phyloP scores from a whole-genome alignment of 2,797 vertebrate species.

The Xyrichtys novacula region DNA sequence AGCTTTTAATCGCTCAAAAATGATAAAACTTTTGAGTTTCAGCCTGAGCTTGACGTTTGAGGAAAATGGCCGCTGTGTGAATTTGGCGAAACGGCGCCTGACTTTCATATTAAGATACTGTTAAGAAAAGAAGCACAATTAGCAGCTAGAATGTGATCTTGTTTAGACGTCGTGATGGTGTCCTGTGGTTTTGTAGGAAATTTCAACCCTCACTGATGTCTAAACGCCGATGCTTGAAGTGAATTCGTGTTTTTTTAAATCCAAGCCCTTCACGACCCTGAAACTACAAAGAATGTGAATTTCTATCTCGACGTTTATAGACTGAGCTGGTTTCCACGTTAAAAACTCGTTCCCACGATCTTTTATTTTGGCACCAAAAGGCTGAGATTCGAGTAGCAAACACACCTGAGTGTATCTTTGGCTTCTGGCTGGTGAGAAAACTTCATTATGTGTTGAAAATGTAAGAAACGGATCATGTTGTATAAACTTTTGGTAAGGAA shows the following conservation, averaged over 20 bases:
- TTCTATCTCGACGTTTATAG: not conserved
- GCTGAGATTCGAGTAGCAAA: not conserved
- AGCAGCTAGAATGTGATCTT: slow-evolving; percentile 40
- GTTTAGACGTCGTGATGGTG: not conserved
- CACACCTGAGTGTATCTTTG: slow-evolving; percentile 50
- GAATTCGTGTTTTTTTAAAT: not conserved
- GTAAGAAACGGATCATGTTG: slow-evolving; percentile 68
- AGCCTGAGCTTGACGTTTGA: not conserved
- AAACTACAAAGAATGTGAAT: slow-evolving; percentile 16
- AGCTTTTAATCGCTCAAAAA: too few species aligned
- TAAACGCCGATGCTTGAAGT: too few species aligned
- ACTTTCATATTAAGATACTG: not conserved
- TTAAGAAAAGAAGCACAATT: slow-evolving; percentile 52
- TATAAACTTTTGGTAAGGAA: slow-evolving; percentile 79
- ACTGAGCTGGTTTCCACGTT: not conserved
- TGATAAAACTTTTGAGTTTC: not conserved
- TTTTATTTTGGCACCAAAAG: not conserved
- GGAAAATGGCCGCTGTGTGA: not conserved
- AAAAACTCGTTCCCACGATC: not conserved
- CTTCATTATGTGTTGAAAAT: slow-evolving; percentile 69
- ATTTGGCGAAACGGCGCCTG: not conserved
- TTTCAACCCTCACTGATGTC: too few species aligned
- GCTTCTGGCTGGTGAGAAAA: slow-evolving; percentile 63
- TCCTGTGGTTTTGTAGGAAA: not conserved
- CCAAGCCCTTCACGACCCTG: not conserved